phyloP scores from a whole-genome alignment of 2,113 vertebrate genomes.

The Aspidoscelis tigris region DNA sequence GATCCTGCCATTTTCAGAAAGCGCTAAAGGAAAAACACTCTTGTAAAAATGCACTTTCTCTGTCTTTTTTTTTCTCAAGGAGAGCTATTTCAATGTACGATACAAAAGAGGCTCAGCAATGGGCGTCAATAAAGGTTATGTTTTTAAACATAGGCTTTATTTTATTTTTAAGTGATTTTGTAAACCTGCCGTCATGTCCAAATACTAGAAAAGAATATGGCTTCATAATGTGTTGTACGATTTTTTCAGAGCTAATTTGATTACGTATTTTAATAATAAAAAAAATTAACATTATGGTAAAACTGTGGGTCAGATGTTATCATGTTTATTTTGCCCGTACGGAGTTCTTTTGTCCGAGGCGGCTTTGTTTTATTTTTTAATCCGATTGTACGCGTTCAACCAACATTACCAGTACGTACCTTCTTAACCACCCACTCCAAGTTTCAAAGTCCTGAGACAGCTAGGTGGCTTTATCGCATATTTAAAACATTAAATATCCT shows the following conservation, averaged over 20 bases:
- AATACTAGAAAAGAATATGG: conserved; percentile 60
- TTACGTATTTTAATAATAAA: conserved; percentile 61
- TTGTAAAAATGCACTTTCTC: conserved; percentile 83
- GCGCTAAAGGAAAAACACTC: conserved; percentile 86
- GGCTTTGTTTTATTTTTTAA: background rate
- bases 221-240: conserved; percentile 59
- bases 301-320: conserved; percentile 47
- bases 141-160: conserved; percentile 86
- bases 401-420: background rate
- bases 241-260: conserved; percentile 56
- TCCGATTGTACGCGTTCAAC: too few relatives aligned
- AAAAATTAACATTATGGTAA: conserved; percentile 51
- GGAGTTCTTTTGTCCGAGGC: background rate
- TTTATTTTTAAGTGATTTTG: conserved; percentile 73
- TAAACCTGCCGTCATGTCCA: conserved; percentile 58
- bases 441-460: background rate
- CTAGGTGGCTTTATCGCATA: background rate
- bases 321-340: conserved; percentile 25
- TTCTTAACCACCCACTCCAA: background rate
- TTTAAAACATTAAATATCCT: rapidly evolving
- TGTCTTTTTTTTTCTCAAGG: conserved; percentile 83
- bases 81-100: conserved; percentile 89
- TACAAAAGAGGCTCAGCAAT: conserved; percentile 82
- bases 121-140: conserved; percentile 93
- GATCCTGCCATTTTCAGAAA: conserved; percentile 81